These are phyloP conservation scores for Bhutanitis thaidina DNA, from an alignment of 2,888 invertebrate species.

Conservation along the genomic window DNA sequence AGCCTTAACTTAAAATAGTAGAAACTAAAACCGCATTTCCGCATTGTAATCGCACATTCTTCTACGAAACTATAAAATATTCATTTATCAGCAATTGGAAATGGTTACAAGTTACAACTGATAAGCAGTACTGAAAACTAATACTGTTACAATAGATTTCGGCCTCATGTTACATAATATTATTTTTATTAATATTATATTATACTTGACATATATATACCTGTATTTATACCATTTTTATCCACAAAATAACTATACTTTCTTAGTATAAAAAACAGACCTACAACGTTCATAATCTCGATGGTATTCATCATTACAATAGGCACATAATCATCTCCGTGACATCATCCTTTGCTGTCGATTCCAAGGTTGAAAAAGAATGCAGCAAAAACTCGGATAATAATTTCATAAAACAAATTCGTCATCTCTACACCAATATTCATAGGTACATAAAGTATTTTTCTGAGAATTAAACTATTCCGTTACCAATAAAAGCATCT, in stretches of 20 bases:
- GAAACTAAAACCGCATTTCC: too few relatives aligned
- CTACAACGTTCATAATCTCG: background rate
- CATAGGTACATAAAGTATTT: slow-evolving; percentile 2
- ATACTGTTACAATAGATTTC: too few relatives aligned
- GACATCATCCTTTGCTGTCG: slow-evolving; percentile 38
- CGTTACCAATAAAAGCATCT: slow-evolving; percentile 15
- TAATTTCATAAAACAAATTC: slow-evolving; percentile 19
- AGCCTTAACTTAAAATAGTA: too few relatives aligned
- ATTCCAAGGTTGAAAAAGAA: slow-evolving; percentile 37
- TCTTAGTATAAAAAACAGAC: background rate
- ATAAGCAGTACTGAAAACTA: too few relatives aligned
- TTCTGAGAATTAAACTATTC: slow-evolving; percentile 12
- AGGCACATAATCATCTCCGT: slow-evolving; percentile 29
- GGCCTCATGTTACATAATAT: too few relatives aligned
- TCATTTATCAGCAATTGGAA: background rate
- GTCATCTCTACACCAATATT: slow-evolving; percentile 10
- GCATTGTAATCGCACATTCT: too few relatives aligned
- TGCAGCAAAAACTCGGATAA: slow-evolving; percentile 8
- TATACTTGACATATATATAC: too few relatives aligned
- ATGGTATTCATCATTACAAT: background rate
- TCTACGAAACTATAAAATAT: background rate
- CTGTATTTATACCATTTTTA: too few relatives aligned
- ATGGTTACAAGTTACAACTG: background rate
- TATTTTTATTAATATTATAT: too few relatives aligned
- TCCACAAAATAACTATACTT: too few relatives aligned